phyloP scores from a whole-genome alignment of 1,140 invertebrate genomes.

The Drosophila ficusphila region DNA sequence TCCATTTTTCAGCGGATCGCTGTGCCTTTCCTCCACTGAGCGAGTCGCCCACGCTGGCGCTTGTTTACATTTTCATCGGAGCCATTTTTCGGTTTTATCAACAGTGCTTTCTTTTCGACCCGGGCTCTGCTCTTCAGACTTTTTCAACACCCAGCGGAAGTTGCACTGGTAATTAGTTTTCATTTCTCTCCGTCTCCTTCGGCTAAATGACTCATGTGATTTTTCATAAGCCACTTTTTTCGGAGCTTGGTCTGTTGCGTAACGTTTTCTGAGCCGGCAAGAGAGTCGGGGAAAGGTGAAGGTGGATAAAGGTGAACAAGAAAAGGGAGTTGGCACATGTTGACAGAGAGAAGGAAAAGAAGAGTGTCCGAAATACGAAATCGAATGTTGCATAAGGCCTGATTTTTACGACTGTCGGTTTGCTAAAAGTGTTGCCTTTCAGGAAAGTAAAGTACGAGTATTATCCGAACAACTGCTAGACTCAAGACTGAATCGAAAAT shows the following conservation, averaged over 20 bases:
- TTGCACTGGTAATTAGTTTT: constrained; percentile 71
- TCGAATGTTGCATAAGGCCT: constrained; percentile 36
- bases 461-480: too few species aligned
- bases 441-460: background rate
- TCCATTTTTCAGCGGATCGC: constrained; percentile 56
- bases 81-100: constrained; percentile 22
- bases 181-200: constrained; percentile 23
- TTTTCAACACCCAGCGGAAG: constrained; percentile 51
- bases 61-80: constrained; percentile 51
- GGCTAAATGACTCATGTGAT: constrained; percentile 73
- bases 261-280: constrained; percentile 35
- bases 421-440: background rate
- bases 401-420: background rate
- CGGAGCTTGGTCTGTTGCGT: constrained; percentile 40
- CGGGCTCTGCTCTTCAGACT: background rate
- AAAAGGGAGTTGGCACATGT: constrained; percentile 32
- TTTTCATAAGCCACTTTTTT: constrained; percentile 38
- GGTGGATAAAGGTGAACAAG: constrained; percentile 4
- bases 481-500: constrained; percentile 7
- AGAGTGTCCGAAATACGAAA: background rate
- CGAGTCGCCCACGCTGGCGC: constrained; percentile 46
- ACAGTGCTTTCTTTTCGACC: constrained; percentile 37
- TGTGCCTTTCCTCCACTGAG: constrained; percentile 63
- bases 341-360: background rate
- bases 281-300: constrained; percentile 9